Percentiles rank a stretch among this genome's conserved stretches.
Evolutionary conservation across 2,888 invertebrate genomes (phyloP).

Genomic region (Conops quadrifasciatus): DNA sequence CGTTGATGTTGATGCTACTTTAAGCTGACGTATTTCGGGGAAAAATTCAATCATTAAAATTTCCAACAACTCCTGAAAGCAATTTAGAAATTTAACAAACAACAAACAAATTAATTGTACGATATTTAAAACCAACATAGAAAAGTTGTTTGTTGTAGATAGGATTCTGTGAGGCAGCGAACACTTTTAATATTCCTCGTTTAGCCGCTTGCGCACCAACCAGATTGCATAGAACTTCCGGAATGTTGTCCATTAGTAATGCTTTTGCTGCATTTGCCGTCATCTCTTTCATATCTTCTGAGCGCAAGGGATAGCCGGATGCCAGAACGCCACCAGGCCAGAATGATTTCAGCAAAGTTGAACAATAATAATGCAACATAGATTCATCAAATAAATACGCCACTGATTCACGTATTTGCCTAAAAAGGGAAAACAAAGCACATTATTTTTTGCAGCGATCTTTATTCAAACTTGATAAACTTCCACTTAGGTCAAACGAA

Average conservation of each 20-base stretch:
- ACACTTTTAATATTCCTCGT: slow-evolving; percentile 84
- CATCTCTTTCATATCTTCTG: slow-evolving; percentile 73
- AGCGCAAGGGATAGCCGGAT: slow-evolving; percentile 65
- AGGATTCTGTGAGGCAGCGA: slow-evolving; percentile 84
- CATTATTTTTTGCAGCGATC: too few relatives aligned
- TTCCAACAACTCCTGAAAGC: slow-evolving; percentile 73
- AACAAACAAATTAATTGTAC: not conserved
- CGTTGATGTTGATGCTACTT: slow-evolving; percentile 45
- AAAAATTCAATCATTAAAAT: slow-evolving; percentile 74
- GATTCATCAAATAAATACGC: slow-evolving; percentile 89
- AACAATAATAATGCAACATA: slow-evolving; percentile 88
- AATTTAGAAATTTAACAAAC: slow-evolving; percentile 24
- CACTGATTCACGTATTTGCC: slow-evolving; percentile 88
- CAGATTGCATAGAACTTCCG: slow-evolving; percentile 82
- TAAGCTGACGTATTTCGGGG: slow-evolving; percentile 73
- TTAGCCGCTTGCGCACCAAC: slow-evolving; percentile 87
- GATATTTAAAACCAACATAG: slow-evolving; percentile 74
- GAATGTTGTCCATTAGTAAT: slow-evolving; percentile 74
- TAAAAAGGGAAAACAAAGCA: slow-evolving; percentile 64
- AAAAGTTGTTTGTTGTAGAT: slow-evolving; percentile 89
- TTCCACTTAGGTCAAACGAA: slow-evolving; percentile 61
- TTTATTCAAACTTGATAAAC: not conserved
- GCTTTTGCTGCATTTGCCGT: slow-evolving; percentile 74
- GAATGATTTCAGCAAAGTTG: slow-evolving; percentile 83
- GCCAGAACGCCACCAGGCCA: slow-evolving; percentile 88